A percentile compares a stretch with the other conserved stretches of the same genome.
These are phyloP conservation scores for Sebastes schlegelii DNA, from an alignment of 2,113 vertebrate species.

Conservation along the genomic window DNA sequence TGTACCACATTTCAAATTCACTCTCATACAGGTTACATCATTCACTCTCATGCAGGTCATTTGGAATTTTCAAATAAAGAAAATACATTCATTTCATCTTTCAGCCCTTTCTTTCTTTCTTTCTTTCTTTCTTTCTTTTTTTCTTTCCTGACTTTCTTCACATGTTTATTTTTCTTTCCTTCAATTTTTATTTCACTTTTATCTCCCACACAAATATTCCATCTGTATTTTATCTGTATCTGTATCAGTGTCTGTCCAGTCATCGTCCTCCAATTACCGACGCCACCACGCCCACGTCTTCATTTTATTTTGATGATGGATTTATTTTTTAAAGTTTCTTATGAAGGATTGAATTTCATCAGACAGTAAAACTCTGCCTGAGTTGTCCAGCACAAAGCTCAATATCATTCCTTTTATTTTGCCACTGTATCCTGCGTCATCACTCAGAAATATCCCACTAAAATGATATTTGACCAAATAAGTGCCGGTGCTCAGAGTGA, in stretches of 20 bases:
- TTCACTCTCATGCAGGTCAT: background rate
- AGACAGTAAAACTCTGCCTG: conserved; percentile 33
- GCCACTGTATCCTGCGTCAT: conserved; percentile 10
- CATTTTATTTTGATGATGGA: conserved; percentile 12
- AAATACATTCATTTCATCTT: background rate
- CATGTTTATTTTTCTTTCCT: background rate
- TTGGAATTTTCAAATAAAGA: too few relatives aligned
- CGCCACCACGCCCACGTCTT: background rate
- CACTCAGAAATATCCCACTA: conserved; percentile 40
- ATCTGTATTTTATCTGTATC: background rate
- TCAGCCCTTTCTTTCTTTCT: background rate
- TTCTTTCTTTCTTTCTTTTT: background rate
- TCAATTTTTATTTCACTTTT: background rate
- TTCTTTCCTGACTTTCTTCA: background rate
- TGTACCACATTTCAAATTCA: background rate
- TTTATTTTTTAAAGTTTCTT: background rate
- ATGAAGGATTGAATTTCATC: conserved; percentile 32
- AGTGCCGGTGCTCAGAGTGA: conserved; percentile 57
- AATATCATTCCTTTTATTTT: conserved; percentile 38
- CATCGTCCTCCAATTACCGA: background rate
- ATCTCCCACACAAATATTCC: background rate
- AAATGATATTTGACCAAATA: conserved; percentile 70
- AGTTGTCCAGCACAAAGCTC: conserved; percentile 29
- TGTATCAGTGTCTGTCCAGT: background rate
- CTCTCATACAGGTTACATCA: background rate